Evolutionary conservation across 2,113 vertebrate species (phyloP).

Genomic region (Microtus montanus): DNA sequence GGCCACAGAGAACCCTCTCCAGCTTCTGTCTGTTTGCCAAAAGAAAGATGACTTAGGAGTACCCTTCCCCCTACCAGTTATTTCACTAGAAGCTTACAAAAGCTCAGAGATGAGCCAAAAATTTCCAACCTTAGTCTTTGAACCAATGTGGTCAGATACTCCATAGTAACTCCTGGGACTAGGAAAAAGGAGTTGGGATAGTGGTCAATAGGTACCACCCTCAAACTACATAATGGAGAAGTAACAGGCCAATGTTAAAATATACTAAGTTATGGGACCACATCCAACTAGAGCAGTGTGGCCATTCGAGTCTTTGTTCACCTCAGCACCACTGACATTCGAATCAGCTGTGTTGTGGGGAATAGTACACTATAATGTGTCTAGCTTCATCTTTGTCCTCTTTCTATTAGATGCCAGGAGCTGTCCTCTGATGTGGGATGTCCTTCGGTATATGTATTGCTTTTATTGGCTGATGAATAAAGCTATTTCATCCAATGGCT

Average conservation of each 20-base stretch:
- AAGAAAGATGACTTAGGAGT: slow-evolving; percentile 28
- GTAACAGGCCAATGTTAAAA: background rate
- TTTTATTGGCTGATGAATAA: too few species aligned
- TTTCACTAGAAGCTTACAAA: background rate
- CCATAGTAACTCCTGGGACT: background rate
- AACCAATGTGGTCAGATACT: background rate
- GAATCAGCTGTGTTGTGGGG: background rate
- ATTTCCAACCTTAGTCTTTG: background rate
- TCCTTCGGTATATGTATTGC: too few species aligned
- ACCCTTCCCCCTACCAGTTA: background rate
- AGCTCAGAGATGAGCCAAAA: background rate
- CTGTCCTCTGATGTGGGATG: too few species aligned
- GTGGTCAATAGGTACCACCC: background rate
- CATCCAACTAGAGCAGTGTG: background rate
- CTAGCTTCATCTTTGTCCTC: background rate
- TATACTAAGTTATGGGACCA: background rate
- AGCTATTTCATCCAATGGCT: too few species aligned
- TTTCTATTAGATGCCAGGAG: background rate
- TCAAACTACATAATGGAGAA: background rate
- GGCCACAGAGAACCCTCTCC: slow-evolving; percentile 32
- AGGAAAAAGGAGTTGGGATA: background rate
- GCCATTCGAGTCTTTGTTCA: background rate
- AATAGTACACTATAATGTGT: accelerated
- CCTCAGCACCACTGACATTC: background rate
- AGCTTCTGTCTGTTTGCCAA: slow-evolving; percentile 19